Base-by-base conservation (phyloP, 2,888 invertebrate species). In the Chymomyza procnemis region DNA sequence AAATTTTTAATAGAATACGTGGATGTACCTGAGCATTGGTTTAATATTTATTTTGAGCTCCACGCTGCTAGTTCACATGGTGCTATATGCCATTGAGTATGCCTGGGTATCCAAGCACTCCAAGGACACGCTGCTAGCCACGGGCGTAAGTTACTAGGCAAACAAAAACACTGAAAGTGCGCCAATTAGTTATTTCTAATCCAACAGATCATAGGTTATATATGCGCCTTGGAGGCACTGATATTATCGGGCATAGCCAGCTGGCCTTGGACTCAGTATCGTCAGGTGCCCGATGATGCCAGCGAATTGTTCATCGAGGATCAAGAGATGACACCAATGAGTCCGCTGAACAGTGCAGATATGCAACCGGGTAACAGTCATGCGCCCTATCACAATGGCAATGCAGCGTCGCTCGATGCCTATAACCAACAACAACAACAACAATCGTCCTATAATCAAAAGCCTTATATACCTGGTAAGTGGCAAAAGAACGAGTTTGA, bases 11-110 rank as follows among this genome's bases (percentile, higher is more conserved):
- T 90, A 95, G 95, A 95, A 95, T 92, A 93, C 94, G 89, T 94
- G 94, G 92, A 93, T 94, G 89, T 95, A 94, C 91, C 92, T 94
- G 91, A 93, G 93, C 91, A 93, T 95, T 92, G 94, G 94, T 91
- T 92, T 94, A 86, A 92, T 94, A 90, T 95, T 94, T 91, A 93
- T 94, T 88, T 92, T 94, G 89, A 93, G 94, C 90, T 94, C 94
- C 76, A 93, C 94, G 80, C 91, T 95, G 80, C 93, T 94, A 87
- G 93, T 94, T 87, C 94, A 95, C 88, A 93, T 94, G 92, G 93
- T 93, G 91, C 93, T 92, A 91, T 92, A 92, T 92, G 93, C 92
- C 89, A 94, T 92, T 90, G 93, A 92, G 88, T 94, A 93, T 89
- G 91, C 92, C 67, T 94, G 94, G 94, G 94, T 95, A 79, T 94